Evolutionary conservation across 1,140 invertebrate genomes (phyloP).

Genomic region (Halesus radiatus): DNA sequence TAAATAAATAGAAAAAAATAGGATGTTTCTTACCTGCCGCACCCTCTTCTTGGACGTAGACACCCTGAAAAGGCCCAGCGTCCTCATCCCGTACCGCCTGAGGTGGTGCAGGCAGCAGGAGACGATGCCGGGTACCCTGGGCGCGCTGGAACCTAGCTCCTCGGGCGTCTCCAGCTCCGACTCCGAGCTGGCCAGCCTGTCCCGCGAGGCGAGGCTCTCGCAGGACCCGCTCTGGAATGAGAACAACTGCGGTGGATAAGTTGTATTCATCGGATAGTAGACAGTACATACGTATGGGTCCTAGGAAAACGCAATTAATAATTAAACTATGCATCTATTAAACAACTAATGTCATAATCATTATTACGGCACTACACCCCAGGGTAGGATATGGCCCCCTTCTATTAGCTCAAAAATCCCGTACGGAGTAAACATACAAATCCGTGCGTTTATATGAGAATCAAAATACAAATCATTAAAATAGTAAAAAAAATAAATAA

Average conservation of each 20-base stretch:
- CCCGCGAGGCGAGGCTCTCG: conserved; percentile 76
- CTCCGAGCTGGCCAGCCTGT: conserved; percentile 72
- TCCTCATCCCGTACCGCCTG: conserved; percentile 83
- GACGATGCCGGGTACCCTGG: conserved; percentile 80
- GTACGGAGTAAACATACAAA: no score
- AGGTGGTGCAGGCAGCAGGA: conserved; percentile 85
- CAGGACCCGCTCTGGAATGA: conserved; percentile 76
- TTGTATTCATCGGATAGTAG: not conserved
- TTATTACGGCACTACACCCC: no score
- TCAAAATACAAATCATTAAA: no score
- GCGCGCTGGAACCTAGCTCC: conserved; percentile 58
- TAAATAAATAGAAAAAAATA: no score
- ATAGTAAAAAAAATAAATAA: no score
- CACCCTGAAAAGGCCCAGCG: conserved; percentile 90
- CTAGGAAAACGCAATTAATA: no score
- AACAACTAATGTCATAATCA: no score
- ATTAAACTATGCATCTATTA: no score
- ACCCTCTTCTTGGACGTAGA: conserved; percentile 92
- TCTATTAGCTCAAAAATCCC: no score
- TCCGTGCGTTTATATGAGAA: no score
- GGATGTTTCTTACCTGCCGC: conserved; percentile 78
- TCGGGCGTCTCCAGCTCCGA: conserved; percentile 69
- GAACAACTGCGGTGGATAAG: conserved; percentile 1
- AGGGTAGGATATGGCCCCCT: no score
- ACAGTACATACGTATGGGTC: not conserved